Base-by-base conservation (phyloP, 2,113 vertebrate genomes). In the Myotis davidii region DNA sequence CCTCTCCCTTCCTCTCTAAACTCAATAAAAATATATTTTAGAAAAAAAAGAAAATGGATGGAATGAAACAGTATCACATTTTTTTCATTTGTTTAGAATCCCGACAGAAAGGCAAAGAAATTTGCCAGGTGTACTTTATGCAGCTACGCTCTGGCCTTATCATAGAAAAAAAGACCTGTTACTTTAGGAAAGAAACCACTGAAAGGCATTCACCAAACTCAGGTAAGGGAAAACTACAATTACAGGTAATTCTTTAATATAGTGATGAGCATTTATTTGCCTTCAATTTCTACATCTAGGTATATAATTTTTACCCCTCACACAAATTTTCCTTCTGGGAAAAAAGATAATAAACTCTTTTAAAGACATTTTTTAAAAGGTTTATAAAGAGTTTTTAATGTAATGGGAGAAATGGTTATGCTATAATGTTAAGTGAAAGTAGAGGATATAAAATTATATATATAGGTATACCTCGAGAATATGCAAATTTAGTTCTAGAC, bases 41-140 rank as follows among this genome's bases (percentile, higher is more conserved):
- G 59, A 42, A 42, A 42, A 42, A 61, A 61, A 61, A 61, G 89
- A 89, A 54, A 29, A 74, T 82, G 21, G 45, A 74, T n/a, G 73
- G n/a, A 94, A 88, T 69, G 11, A 85, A 95, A 88, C 3, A 21
- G 2, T 59, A 52, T 88, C 18, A 91, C 7, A 20, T 37, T 50
- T 94, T 92, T 91, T 90, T 86, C 21, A 77, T 85, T 90, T 88
- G 27, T 87, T 94, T 97, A 97, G 96, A 72, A 88, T 82, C 76
- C 72, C 87, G 73, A 72, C 59, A 76, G 72, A 90, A 90, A 12
- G 7, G 67, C 1, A 11, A 78, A 92, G 90, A 94, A 70, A 54
- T 88, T 29, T 92, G 59, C 69, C 90, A 92, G 21, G 14, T n/a
- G 3, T 91, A 91, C 25, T 70, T 6, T 29, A 97, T 90, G 96